Base-by-base conservation (phyloP, 2,888 invertebrate genomes). In the Panorpa germanica region DNA sequence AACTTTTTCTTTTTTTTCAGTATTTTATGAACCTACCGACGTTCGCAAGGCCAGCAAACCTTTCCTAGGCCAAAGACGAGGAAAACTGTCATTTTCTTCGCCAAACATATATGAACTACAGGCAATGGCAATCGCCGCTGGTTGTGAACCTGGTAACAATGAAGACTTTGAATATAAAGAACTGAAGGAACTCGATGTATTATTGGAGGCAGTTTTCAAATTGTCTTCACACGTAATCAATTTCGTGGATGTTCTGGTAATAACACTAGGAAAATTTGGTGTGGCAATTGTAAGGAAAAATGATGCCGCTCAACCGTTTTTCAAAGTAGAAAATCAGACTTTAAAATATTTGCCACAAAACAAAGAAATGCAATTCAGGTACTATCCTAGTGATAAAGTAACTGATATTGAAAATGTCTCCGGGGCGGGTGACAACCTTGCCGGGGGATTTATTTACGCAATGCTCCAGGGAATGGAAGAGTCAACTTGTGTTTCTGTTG, bases 1-100 rank as follows among this genome's bases (percentile, higher is more conserved):
- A n/a, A n/a, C n/a, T n/a, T 3, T 11, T 24, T 21, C 40, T 41
- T 47, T 50, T 49, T 43, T 72, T 70, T 38, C 65, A 74, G 86
- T 86, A 5, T 83, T 85, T 61, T 90, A 74, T 49, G 91, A 91
- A 49, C 86, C 90, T 2, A 88, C 90, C 0, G 90, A 90, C 44
- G 56, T 71, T 43, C 61, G 68, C 39, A 77, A 80, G 46, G 77
- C 82, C 1, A 50, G 54, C 1, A 83, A 78, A 50, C 70, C 77
- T 14, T 74, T 85, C 37, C 44, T 48, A 20, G 57, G 50, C 8
- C 43, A 50, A 8, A 42, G 51, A 25, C 60, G 58, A 53, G 47
- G 53, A 34, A 43, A 51, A 2, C 43, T 75, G 15, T 52, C 58
- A 12, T 68, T 72, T 40, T 63, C 76, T 5, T 80, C 85, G 2